Base-by-base conservation (phyloP, 2,797 vertebrate genomes). In the Pseudopleuronectes americanus region DNA sequence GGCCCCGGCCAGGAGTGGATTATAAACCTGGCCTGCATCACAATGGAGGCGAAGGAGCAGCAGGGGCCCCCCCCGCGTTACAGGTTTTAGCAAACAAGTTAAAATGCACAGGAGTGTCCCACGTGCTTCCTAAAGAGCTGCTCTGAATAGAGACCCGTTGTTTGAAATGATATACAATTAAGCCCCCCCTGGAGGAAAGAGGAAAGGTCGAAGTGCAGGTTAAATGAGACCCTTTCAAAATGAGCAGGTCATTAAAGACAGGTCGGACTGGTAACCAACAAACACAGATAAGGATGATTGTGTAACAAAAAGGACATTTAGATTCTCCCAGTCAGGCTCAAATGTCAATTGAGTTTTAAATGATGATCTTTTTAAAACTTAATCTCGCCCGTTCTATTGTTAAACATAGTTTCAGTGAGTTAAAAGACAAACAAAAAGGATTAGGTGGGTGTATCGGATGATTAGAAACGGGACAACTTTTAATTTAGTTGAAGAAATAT, bases 1-100 rank as follows among this genome's bases (percentile, higher is more conserved):
- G 88, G 81, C 76, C 84, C 28, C 16, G 77, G 79, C 83, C 69
- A 60, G 85, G 77, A 77, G 71, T 55, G 80, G 86, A 88, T 88
- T 85, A 88, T 81, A 91, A 88, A 84, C 80, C 83, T 74, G 76
- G 72, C 63, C 81, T 55, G 87, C 88, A 87, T 92, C 75, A 91
- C 85, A 93, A 93, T 88, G 74, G 90, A 90, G 86, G 87, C 70
- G 86, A 77, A 77, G 88, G 88, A 84, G 52, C 86, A 83, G 85
- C 80, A 74, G 89, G 89, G 73, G 63, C 36, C 43, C 45, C 36
- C 45, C 74, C 70, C 23, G 33, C 23, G 56, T 61, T 74, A 81
- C 70, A 81, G 83, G 71, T 80, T 76, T 76, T 48, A 66, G 78
- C 85, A 90, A 90, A 91, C 87, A 92, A 70, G 57, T 68, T 76